phyloP scores from a whole-genome alignment of 2,888 invertebrate genomes.

The Phortica okadai region DNA sequence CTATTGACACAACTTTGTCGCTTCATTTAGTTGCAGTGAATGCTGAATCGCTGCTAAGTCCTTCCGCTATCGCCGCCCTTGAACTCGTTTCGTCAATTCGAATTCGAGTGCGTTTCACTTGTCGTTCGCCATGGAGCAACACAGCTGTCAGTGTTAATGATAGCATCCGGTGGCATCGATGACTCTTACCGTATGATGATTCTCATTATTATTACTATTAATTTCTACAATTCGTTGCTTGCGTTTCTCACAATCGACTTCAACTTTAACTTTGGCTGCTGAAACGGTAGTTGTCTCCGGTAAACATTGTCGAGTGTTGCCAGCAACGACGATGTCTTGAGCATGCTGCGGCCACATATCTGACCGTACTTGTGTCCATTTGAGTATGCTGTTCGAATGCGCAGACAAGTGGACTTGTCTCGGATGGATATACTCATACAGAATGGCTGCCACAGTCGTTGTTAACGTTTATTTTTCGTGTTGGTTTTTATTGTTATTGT shows the following conservation, averaged over 20 bases:
- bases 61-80: neutral
- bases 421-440: conserved; percentile 55
- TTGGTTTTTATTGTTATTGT: conserved; percentile 33
- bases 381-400: conserved; percentile 63
- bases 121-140: conserved; percentile 7
- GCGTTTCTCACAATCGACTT: conserved; percentile 65
- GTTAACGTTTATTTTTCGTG: conserved; percentile 6
- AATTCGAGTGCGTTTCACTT: conserved; percentile 12
- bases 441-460: conserved; percentile 55
- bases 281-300: conserved; percentile 68
- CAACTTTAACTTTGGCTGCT: conserved; percentile 33
- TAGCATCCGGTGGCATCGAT: conserved; percentile 57
- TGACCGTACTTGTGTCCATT: conserved; percentile 28
- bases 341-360: conserved; percentile 20
- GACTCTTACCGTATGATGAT: conserved; percentile 49
- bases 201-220: conserved; percentile 50
- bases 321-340: conserved; percentile 4
- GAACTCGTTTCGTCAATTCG: conserved; percentile 3
- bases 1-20: conserved; percentile 30
- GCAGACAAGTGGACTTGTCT: conserved; percentile 62
- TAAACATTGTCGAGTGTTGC: conserved; percentile 61
- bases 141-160: conserved; percentile 29
- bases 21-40: conserved; percentile 21
- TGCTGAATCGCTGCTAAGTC: conserved; percentile 7
- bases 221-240: conserved; percentile 45